A percentile compares a stretch with the other conserved stretches of the same genome.
These are phyloP conservation scores for Tenthredo livida DNA, from an alignment of 2,888 invertebrate genomes.

Conservation along the genomic window DNA sequence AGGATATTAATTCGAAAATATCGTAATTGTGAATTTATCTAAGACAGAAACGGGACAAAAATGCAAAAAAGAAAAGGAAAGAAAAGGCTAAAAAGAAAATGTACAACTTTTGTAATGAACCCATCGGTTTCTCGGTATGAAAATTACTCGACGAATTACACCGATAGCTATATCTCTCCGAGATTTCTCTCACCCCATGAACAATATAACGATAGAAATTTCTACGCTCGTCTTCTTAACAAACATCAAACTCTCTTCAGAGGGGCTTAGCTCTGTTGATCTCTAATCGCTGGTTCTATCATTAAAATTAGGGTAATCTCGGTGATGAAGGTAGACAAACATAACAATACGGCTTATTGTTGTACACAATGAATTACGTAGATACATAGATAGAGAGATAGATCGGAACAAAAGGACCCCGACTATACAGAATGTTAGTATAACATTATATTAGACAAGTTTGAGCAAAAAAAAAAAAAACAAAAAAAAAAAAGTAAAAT, in stretches of 20 bases:
- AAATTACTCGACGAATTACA: too few species aligned
- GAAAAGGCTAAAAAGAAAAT: too few species aligned
- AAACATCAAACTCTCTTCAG: neutral
- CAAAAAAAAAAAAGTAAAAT: neutral
- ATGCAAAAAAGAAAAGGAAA: neutral
- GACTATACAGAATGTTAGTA: neutral
- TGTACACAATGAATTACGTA: neutral
- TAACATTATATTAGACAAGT: neutral
- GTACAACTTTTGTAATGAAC: too few species aligned
- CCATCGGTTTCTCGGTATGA: too few species aligned
- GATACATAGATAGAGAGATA: neutral
- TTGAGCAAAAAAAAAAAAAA: neutral
- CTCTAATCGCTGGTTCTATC: slow-evolving; percentile 24
- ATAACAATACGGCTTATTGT: slow-evolving; percentile 17
- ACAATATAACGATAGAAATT: neutral
- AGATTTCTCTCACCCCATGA: too few species aligned
- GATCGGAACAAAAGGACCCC: neutral
- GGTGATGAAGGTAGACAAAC: slow-evolving; percentile 11
- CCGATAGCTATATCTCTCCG: too few species aligned
- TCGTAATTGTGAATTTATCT: neutral
- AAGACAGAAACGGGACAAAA: neutral
- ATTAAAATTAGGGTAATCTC: slow-evolving; percentile 27
- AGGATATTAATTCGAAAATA: neutral
- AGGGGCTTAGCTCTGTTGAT: neutral
- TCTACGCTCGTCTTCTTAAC: neutral